Base-by-base conservation (phyloP, 2,888 invertebrate species). In the Fragum whitleyi region DNA sequence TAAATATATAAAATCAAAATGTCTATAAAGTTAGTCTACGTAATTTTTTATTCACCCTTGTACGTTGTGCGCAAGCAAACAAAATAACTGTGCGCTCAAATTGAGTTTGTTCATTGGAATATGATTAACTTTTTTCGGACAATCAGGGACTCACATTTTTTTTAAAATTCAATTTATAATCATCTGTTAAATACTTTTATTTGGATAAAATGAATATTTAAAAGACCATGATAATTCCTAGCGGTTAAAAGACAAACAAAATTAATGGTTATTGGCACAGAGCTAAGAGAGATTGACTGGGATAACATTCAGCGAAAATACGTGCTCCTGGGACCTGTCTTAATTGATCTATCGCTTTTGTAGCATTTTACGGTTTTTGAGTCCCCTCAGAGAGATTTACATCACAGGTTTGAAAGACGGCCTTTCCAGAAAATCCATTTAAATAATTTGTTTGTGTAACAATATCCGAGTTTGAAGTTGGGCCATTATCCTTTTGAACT, bases 321-420 rank as follows among this genome's bases (percentile, higher is more conserved):
- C 47, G 19, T 47, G n/a, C 47, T 47, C 47, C n/a, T 47, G 47
- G 47, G 47, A 47, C 14, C 47, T 14, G 47, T 47, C 47, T 47
- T 47, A 47, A 47, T 47, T 47, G 47, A 47, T 47, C 47, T 47
- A 47, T 47, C 47, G 47, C 47, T 47, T 47, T 47, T 47, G 19
- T 47, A 47, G 47, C 47, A 19, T 47, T 47, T 47, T 47, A 47
- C 47, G n/a, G 19, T n/a, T 47, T 19, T 14, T 47, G 47, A n/a
- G 47, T 47, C 47, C 47, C 47, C 14, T 47, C 47, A 9, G 47
- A 47, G 47, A 47, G 5, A 47, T 47, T 47, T 47, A 47, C 47
- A 47, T 47, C 47, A 47, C 47, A 47, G 16, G 47, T 47, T 47
- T 47, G 14, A 47, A 47, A 19, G 47, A 47, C 7, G 14, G n/a